Evolutionary conservation across 1,140 invertebrate species (phyloP), one percentile per base, ranked within the genome.

Genomic region (Odontomachus brunneus): DNA sequence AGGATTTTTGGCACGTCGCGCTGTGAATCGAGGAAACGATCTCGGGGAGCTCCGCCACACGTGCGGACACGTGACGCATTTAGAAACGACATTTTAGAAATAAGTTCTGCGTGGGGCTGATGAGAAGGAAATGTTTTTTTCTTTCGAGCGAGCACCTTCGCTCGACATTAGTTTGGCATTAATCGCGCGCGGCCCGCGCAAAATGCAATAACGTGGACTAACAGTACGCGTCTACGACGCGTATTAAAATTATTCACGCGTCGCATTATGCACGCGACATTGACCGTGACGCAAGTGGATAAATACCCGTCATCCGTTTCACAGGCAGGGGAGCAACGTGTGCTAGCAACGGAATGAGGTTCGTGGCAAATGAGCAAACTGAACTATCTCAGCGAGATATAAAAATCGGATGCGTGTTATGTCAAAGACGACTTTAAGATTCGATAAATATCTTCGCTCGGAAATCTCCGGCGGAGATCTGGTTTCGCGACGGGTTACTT

Each of bases 1-100:
- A 91, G 90, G 75, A 86, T 90, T 90, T 90, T 89, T 85, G 44
- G 87, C 78, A 85, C 69, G 53, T 86, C 82, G 59, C 59, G 26
- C n/a, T 49, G 67, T 76, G 81, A 85, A 88, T 83, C 84, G 65
- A 84, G 71, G 71, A 84, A 89, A 60, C 75, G 26, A 78, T 85
- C 73, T 69, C 57, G 73, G 76, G 69, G 29, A 63, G 15, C 44
- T 53, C 26, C 44, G 60, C 38, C 60, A 75, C 69, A 66, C 51
- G 74, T 49, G 38, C 67, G 48, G 66, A 87, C 82, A 82, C 86
- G 85, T 82, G 81, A 65, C 44, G 22, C 24, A 59, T 82, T 59
- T 72, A 84, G 33, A 81, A 69, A 69, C 11, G 44, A 75, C 17
- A 75, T 63, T 75, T 74, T 55, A 80, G 12, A 84, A 29, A 33